Conservation (phyloP, 2,797 vertebrate genomes). For the Diglossa cyanea region DNA sequence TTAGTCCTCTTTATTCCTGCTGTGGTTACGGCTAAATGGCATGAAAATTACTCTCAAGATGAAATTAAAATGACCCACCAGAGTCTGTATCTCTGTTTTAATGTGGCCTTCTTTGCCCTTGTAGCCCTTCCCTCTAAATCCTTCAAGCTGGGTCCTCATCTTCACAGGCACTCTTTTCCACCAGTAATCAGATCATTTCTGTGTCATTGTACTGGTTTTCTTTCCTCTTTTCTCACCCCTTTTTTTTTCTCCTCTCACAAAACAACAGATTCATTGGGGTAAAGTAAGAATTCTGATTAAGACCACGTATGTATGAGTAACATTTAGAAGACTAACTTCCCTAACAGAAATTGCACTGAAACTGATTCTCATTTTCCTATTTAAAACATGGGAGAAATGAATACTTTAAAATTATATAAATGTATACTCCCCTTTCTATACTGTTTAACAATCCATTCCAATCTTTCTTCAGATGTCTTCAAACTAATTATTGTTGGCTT, state of each 20-base stretch:
- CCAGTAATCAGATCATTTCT: neutral
- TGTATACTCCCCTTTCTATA: neutral
- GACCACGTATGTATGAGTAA: neutral
- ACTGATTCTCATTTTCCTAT: neutral
- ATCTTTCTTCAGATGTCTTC: neutral
- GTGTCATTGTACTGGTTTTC: neutral
- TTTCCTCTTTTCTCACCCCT: neutral
- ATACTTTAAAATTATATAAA: neutral
- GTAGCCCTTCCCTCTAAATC: slow-evolving; percentile 15
- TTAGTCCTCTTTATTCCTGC: slow-evolving; percentile 55
- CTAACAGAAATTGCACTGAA: neutral
- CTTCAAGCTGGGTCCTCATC: neutral
- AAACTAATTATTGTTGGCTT: neutral
- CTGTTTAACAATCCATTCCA: neutral
- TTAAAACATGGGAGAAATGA: neutral
- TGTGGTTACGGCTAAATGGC: slow-evolving; percentile 53
- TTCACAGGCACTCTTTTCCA: neutral
- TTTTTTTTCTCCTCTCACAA: neutral
- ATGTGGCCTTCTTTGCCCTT: slow-evolving; percentile 46
- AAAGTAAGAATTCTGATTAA: neutral
- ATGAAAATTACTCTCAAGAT: slow-evolving; percentile 63
- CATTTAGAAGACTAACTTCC: neutral
- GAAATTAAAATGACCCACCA: slow-evolving; percentile 67
- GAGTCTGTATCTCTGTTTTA: slow-evolving; percentile 59
- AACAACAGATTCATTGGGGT: neutral